phyloP scores from a whole-genome alignment of 92 coral and sea anemone genomes.

The Bergia puertoricense region DNA sequence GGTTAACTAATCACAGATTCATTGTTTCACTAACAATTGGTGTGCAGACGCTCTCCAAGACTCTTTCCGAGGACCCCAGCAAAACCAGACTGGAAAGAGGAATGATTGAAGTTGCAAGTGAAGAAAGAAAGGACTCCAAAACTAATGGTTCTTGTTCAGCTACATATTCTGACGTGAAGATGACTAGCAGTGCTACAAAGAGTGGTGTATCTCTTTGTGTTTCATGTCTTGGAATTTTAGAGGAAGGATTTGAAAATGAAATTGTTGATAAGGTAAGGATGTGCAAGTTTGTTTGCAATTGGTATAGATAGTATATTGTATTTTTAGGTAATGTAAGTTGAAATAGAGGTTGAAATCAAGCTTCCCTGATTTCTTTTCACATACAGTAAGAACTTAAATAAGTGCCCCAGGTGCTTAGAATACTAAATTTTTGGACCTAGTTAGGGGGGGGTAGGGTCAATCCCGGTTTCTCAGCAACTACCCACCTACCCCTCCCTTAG shows the following conservation, averaged over 20 bases:
- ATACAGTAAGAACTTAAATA: too few relatives aligned
- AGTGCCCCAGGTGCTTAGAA: too few relatives aligned
- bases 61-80: background rate
- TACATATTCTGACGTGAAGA: too few relatives aligned
- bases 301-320: too few relatives aligned
- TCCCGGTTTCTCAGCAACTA: too few relatives aligned
- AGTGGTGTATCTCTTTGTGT: conserved; percentile 29
- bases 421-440: too few relatives aligned
- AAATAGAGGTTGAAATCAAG: too few relatives aligned
- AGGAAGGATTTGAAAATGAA: conserved; percentile 37
- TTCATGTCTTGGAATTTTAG: conserved; percentile 68
- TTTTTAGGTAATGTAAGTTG: too few relatives aligned
- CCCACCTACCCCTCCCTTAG: too few relatives aligned
- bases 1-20: too few relatives aligned
- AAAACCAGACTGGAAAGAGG: background rate
- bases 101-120: background rate
- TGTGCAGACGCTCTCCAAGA: background rate
- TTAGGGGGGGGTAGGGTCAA: too few relatives aligned
- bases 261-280: conserved; percentile 55
- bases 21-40: background rate
- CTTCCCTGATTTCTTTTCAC: too few relatives aligned
- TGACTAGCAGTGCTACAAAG: background rate
- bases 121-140: background rate
- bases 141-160: background rate
- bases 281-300: background rate